Percentiles rank a stretch among this genome's conserved stretches.
Evolutionary conservation across 2,113 vertebrate genomes (phyloP).

Genomic region (Cyprinodon tularosa): DNA sequence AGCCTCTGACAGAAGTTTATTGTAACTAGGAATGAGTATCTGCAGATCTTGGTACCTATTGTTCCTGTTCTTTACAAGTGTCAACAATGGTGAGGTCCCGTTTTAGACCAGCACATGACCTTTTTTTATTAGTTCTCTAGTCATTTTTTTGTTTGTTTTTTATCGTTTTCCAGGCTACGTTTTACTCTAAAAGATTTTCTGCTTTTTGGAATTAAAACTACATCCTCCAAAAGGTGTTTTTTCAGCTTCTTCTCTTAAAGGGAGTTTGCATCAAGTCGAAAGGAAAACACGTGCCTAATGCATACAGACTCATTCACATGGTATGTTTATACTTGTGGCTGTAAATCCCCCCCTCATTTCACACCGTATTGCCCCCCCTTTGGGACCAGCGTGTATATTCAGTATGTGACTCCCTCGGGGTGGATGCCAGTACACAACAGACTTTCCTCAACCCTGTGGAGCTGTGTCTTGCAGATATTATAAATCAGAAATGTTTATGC

Average conservation of each 20-base stretch:
- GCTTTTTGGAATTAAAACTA: not conserved
- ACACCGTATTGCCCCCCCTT: conserved; percentile 13
- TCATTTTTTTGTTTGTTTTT: not conserved
- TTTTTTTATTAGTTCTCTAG: not conserved
- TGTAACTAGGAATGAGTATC: conserved; percentile 10
- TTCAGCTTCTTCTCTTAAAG: not conserved
- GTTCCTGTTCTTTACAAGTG: not conserved
- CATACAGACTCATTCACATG: not conserved
- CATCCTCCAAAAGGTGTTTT: not conserved
- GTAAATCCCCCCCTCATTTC: conserved; percentile 37
- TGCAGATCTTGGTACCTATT: conserved; percentile 15
- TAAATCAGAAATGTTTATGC: conserved; percentile 52
- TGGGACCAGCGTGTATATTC: not conserved
- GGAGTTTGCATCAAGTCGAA: not conserved
- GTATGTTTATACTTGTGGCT: conserved; percentile 14
- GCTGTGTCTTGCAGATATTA: conserved; percentile 17
- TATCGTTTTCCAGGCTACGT: not conserved
- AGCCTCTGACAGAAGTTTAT: not conserved
- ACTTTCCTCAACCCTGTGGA: conserved; percentile 17
- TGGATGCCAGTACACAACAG: conserved; percentile 7
- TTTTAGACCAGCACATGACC: not conserved
- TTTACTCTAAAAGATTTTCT: not conserved
- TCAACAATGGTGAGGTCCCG: conserved; percentile 1
- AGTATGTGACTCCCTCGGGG: not conserved
- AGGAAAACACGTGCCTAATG: not conserved